Percentiles rank a stretch among this genome's conserved stretches.
phyloP scores from a whole-genome alignment of 2,797 vertebrate species.

The Cyprinodon diabolis region DNA sequence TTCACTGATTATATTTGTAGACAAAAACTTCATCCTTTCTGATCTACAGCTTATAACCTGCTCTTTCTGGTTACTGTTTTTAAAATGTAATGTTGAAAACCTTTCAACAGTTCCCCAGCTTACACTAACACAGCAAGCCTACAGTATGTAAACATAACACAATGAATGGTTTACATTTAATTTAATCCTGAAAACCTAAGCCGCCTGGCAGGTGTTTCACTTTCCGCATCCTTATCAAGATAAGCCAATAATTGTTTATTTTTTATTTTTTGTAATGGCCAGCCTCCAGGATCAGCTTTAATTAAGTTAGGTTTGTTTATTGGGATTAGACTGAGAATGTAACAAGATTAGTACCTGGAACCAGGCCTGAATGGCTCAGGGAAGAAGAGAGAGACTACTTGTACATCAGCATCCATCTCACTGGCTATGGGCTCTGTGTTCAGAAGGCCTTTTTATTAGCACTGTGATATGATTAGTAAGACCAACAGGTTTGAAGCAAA shows the following conservation, averaged over 20 bases:
- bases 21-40: neutral
- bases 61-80: neutral
- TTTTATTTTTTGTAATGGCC: slow-evolving; percentile 2
- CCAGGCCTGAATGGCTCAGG: slow-evolving; percentile 39
- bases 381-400: slow-evolving; percentile 44
- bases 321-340: slow-evolving; percentile 68
- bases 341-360: slow-evolving; percentile 60
- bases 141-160: slow-evolving; percentile 8
- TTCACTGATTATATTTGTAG: neutral
- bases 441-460: slow-evolving; percentile 63
- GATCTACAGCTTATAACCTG: neutral
- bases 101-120: neutral
- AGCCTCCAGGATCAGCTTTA: slow-evolving; percentile 39
- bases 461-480: slow-evolving; percentile 54
- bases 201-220: neutral
- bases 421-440: slow-evolving; percentile 32
- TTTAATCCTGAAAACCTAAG: neutral
- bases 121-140: neutral
- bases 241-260: slow-evolving; percentile 3
- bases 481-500: slow-evolving; percentile 37
- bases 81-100: neutral
- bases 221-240: slow-evolving; percentile 2
- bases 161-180: neutral
- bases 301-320: slow-evolving; percentile 66
- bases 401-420: slow-evolving; percentile 41